Evolutionary conservation across 1,140 invertebrate species (phyloP).

Genomic region (Nomia melanderi): DNA sequence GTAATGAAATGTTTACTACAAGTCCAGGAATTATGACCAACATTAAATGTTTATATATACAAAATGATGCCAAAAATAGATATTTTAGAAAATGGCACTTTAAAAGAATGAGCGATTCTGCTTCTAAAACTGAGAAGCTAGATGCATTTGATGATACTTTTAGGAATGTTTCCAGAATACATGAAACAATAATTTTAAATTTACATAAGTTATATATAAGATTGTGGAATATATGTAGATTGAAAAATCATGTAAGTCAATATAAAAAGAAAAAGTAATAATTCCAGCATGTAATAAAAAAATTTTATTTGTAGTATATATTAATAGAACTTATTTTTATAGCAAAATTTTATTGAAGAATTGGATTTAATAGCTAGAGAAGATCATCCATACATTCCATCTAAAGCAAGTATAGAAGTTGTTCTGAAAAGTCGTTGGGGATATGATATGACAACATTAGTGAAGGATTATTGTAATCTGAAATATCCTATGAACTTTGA

Average conservation of each 20-base stretch:
- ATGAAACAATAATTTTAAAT: slow-evolving; percentile 12
- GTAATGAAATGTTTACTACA: neutral
- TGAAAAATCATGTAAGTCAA: slow-evolving; percentile 9
- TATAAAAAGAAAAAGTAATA: neutral
- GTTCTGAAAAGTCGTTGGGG: slow-evolving; percentile 23
- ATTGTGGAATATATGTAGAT: neutral
- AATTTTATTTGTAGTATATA: neutral
- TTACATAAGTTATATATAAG: slow-evolving; percentile 24
- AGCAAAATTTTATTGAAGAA: slow-evolving; percentile 22
- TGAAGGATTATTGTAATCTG: slow-evolving; percentile 9
- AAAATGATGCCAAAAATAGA: slow-evolving; percentile 5
- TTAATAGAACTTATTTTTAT: neutral
- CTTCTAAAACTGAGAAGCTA: neutral
- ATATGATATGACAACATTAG: neutral
- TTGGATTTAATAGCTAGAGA: slow-evolving; percentile 12
- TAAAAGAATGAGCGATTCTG: neutral
- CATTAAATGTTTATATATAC: slow-evolving; percentile 27
- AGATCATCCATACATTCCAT: slow-evolving; percentile 3
- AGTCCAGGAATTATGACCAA: neutral
- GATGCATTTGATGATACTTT: neutral
- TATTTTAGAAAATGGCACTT: slow-evolving; percentile 13
- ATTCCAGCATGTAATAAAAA: too few species aligned
- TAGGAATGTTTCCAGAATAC: neutral
- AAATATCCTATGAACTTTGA: slow-evolving; percentile 7
- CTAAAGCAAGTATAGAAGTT: slow-evolving; percentile 1